Base-by-base conservation (phyloP, 2,113 vertebrate genomes). In the Triplophysa tibetana region DNA sequence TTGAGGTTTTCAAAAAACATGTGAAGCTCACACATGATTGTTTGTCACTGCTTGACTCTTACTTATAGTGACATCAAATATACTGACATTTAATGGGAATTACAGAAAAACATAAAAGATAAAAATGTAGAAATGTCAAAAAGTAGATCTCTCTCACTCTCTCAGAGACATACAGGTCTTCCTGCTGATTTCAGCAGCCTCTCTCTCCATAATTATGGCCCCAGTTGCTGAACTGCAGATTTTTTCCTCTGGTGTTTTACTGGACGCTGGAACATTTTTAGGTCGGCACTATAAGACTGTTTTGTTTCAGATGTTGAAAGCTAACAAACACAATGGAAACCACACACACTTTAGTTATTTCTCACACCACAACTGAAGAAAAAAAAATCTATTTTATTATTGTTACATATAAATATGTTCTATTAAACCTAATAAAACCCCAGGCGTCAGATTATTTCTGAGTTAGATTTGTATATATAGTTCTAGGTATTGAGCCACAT, bases 181-280 rank as follows among this genome's bases (percentile, higher is more conserved):
- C 89, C 87, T 92, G 89, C 92, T 90, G 92, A 93, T 90, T 90
- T 92, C 92, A 92, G 91, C 91, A 92, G 88, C 91, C 87, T 87
- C 83, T 70, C 83, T 70, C 89, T 89, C 90, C 89, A 89, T 92
- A 92, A 93, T 93, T 91, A 91, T 81, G 85, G 86, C 91, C 80
- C 85, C 58, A 89, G 88, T 87, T 87, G 92, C 92, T 92, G 92
- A 93, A 86, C 91, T 90, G 90, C 89, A 88, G 84, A 92, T 91
- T 93, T 89, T 91, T 90, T 90, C 88, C 83, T 67, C 85, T 90
- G 86, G 80, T 84, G 79, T 85, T 88, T 86, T 80, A 78, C 81
- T 84, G 82, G 78, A 80, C 77, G 79, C 54, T 33, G 77, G 78
- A 81, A 88, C 84, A 85, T 64, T 77, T 75, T 83, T 78, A 66